Conservation (phyloP, 2,797 vertebrate species). For the Glossophaga mutica region DNA sequence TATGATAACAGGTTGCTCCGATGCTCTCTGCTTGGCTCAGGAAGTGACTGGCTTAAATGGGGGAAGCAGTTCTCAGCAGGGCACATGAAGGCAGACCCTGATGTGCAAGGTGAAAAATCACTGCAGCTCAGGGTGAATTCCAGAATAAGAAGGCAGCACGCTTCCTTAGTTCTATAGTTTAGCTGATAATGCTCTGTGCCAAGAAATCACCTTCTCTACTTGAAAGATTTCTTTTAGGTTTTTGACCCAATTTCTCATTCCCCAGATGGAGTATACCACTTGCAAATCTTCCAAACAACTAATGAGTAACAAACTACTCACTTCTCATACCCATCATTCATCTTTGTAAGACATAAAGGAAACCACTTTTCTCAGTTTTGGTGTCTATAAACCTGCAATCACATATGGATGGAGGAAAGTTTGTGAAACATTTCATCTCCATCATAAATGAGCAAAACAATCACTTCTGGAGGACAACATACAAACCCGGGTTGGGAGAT, state of each 20-base stretch:
- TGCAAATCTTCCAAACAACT: background rate
- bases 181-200: background rate
- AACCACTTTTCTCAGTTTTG: background rate
- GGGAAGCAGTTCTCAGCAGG: background rate
- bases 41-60: background rate
- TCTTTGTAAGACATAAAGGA: background rate
- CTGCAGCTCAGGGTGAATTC: background rate
- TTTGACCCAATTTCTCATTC: constrained; percentile 1
- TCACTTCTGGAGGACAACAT: background rate
- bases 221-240: background rate
- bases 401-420: background rate
- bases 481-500: background rate
- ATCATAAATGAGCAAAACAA: background rate
- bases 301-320: background rate
- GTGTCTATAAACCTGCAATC: background rate
- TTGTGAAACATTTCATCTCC: constrained; percentile 6
- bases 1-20: background rate
- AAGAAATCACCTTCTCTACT: background rate
- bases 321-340: background rate
- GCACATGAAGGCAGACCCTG: background rate
- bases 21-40: constrained; percentile 19
- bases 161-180: background rate
- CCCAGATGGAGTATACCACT: background rate
- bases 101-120: background rate
- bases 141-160: background rate